Evolutionary conservation across 2,797 vertebrate genomes (phyloP).

Genomic region (Sardinella longiceps): DNA sequence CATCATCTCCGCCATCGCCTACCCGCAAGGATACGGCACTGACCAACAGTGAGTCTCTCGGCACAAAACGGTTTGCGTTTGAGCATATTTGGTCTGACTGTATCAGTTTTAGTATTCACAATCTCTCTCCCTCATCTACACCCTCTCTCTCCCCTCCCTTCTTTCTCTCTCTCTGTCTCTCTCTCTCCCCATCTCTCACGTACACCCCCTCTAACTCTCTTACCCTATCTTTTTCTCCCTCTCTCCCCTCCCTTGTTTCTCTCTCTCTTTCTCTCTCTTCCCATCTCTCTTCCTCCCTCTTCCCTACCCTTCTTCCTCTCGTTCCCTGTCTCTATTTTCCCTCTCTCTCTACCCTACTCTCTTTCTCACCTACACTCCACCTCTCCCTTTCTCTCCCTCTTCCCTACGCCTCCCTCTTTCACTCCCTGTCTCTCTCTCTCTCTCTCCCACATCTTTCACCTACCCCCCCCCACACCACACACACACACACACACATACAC

Average conservation of each 20-base stretch:
- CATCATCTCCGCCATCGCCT: conserved; percentile 69
- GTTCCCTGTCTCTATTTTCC: not conserved
- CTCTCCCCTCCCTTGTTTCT: not conserved
- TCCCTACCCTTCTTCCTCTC: not conserved
- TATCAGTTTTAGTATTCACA: not conserved
- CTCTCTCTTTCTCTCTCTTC: not conserved
- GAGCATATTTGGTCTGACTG: not conserved
- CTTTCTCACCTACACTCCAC: not conserved
- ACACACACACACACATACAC: no score
- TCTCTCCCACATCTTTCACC: not conserved
- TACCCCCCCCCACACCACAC: no score
- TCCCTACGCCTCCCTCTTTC: not conserved
- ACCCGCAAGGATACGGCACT: conserved; percentile 73
- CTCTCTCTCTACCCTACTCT: no score
- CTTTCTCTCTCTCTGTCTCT: no score
- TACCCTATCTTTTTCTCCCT: no score
- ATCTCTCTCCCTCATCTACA: not conserved
- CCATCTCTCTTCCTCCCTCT: not conserved
- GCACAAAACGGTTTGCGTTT: not conserved
- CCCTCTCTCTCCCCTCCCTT: not conserved
- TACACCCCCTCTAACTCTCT: no score
- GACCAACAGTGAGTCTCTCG: conserved; percentile 71
- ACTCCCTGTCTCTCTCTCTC: no score
- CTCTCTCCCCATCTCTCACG: no score
- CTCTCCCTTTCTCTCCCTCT: not conserved